Conservation (phyloP, 1,140 invertebrate species). For the Bacillus rossius region DNA sequence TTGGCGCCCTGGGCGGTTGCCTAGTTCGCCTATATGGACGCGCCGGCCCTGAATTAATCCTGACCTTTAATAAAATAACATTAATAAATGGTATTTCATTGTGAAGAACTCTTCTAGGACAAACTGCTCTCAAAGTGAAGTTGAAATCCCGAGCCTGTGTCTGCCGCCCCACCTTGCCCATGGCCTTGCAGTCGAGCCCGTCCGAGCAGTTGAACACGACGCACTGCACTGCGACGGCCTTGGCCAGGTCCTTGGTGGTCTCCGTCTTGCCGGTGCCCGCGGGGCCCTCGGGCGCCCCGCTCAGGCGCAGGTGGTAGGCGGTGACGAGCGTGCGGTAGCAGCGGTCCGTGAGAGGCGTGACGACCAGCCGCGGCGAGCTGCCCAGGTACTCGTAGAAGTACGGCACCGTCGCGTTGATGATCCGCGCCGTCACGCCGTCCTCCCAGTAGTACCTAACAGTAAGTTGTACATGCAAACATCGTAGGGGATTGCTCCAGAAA, state of each 20-base stretch:
- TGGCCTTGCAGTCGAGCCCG: slow-evolving; percentile 77
- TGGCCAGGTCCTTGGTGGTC: slow-evolving; percentile 94
- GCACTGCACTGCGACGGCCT: slow-evolving; percentile 93
- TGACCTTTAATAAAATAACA: too few relatives aligned
- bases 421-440: slow-evolving; percentile 2
- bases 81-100: too few relatives aligned
- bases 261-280: slow-evolving; percentile 96
- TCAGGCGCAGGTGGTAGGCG: slow-evolving; percentile 46
- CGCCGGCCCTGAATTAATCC: too few relatives aligned
- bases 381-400: slow-evolving; percentile 80
- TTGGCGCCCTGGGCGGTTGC: too few relatives aligned
- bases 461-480: too few relatives aligned
- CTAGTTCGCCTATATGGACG: too few relatives aligned
- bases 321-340: slow-evolving; percentile 62
- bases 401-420: slow-evolving; percentile 54
- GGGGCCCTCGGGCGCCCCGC: slow-evolving; percentile 90
- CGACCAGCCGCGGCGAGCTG: slow-evolving; percentile 74
- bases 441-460: neutral
- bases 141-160: too few relatives aligned
- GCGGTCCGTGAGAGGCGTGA: slow-evolving; percentile 79
- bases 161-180: slow-evolving; percentile 82
- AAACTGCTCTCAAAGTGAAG: too few relatives aligned
- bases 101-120: too few relatives aligned
- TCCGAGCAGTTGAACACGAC: slow-evolving; percentile 96
- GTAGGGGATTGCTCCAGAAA: too few relatives aligned